A percentile compares a stretch with the other conserved stretches of the same genome.
phyloP scores from a whole-genome alignment of 2,797 vertebrate genomes.

The Microchirus variegatus region DNA sequence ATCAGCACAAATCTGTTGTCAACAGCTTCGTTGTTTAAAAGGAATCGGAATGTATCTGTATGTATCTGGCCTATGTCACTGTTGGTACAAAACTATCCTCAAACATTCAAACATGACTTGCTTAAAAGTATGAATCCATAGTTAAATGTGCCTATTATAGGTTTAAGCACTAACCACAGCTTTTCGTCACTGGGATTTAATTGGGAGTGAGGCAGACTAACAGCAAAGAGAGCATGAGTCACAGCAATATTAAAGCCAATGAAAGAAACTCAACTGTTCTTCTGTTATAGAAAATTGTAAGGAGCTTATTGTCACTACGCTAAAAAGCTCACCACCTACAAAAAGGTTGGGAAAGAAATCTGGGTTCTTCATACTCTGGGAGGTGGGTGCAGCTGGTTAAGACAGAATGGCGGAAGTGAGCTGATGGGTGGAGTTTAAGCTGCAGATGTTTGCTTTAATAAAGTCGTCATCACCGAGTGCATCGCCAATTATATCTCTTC shows the following conservation, averaged over 20 bases:
- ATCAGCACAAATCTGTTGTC: too few species aligned
- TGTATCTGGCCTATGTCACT: too few species aligned
- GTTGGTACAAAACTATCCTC: too few species aligned
- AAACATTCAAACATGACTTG: not conserved
- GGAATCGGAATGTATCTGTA: too few species aligned
- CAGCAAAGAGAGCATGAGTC: constrained; percentile 56
- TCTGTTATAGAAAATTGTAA: constrained; percentile 34
- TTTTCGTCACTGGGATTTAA: constrained; percentile 41
- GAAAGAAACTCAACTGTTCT: constrained; percentile 41
- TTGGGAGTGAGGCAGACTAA: constrained; percentile 9
- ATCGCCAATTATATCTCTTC: constrained; percentile 55
- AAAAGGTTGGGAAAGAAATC: constrained; percentile 49
- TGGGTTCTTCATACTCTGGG: constrained; percentile 26
- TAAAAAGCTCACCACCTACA: constrained; percentile 60
- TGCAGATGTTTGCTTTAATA: constrained; percentile 71
- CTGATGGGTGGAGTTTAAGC: constrained; percentile 47
- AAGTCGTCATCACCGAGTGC: constrained; percentile 33
- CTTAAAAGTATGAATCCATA: not conserved
- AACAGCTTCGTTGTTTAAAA: too few species aligned
- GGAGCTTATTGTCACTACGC: constrained; percentile 24
- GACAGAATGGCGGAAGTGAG: constrained; percentile 34
- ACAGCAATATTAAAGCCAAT: constrained; percentile 47
- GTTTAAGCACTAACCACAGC: constrained; percentile 29
- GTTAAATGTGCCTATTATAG: constrained; percentile 27
- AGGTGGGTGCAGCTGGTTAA: constrained; percentile 62